These are phyloP conservation scores for Numenius phaeopus DNA, from an alignment of 2,797 vertebrate genomes.

Conservation along the genomic window DNA sequence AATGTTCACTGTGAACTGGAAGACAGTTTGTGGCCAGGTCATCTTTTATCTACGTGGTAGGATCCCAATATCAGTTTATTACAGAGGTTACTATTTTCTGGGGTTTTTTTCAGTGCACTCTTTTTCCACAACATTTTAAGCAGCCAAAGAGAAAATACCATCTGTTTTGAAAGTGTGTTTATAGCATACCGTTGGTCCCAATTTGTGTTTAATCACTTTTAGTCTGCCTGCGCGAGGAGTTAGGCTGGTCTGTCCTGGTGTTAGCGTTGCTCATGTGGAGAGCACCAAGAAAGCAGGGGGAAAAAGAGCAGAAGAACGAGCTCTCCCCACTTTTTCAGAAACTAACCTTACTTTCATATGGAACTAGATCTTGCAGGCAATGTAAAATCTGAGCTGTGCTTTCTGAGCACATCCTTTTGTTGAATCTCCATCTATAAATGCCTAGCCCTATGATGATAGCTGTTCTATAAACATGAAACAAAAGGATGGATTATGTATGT, in stretches of 20 bases:
- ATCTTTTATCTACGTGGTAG: neutral
- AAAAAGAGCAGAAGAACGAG: neutral
- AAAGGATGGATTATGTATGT: neutral
- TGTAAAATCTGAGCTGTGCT: neutral
- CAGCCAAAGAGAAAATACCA: neutral
- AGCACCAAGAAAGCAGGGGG: neutral
- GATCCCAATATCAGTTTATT: neutral
- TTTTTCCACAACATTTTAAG: neutral
- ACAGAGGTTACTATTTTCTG: neutral
- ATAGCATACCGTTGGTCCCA: accelerated
- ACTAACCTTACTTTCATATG: neutral
- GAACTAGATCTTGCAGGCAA: neutral
- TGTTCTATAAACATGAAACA: neutral
- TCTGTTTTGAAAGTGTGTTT: neutral
- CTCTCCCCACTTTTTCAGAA: neutral
- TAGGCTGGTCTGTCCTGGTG: neutral
- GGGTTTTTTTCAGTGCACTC: neutral
- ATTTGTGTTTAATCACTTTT: neutral
- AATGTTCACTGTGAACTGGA: neutral
- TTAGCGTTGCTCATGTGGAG: neutral
- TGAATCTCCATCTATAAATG: neutral
- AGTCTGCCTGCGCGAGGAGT: neutral
- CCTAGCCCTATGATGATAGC: neutral
- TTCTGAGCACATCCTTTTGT: neutral
- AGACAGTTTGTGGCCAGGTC: neutral